These are phyloP conservation scores for Drosophila macrospina DNA, from an alignment of 2,888 invertebrate species.

Conservation along the genomic window DNA sequence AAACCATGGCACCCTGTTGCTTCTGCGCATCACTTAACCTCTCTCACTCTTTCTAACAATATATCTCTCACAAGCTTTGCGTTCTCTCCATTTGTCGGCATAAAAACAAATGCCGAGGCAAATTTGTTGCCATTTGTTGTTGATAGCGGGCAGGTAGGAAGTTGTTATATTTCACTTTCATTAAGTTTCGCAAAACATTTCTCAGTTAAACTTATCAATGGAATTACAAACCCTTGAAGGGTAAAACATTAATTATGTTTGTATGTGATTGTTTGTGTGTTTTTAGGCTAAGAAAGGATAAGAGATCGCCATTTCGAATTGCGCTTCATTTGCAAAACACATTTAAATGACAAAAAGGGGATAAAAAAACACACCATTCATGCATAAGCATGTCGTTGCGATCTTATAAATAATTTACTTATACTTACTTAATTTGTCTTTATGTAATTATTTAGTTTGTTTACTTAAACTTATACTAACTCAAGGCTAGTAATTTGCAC, in stretches of 20 bases:
- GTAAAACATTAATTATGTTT: neutral
- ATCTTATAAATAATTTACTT: neutral
- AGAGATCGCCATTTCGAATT: neutral
- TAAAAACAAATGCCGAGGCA: constrained; percentile 47
- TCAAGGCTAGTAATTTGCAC: neutral
- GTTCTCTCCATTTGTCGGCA: constrained; percentile 33
- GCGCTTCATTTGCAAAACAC: neutral
- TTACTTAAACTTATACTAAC: constrained; percentile 2
- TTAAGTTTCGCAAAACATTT: constrained; percentile 19
- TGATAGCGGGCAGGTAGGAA: constrained; percentile 13
- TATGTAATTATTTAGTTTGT: neutral
- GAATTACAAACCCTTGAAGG: neutral
- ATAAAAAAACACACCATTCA: neutral
- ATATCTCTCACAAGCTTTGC: constrained; percentile 11
- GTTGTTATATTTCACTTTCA: constrained; percentile 51
- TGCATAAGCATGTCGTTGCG: too few species aligned
- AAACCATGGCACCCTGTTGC: constrained; percentile 55
- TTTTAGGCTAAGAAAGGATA: neutral
- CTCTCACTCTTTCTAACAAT: neutral
- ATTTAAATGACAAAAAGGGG: neutral
- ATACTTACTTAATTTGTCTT: constrained; percentile 1
- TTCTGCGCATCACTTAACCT: constrained; percentile 51
- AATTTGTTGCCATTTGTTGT: constrained; percentile 36
- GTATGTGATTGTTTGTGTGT: too few species aligned
- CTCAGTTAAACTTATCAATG: constrained; percentile 19